phyloP scores from a whole-genome alignment of 1,140 invertebrate genomes.

The Pachypsylla venusta region DNA sequence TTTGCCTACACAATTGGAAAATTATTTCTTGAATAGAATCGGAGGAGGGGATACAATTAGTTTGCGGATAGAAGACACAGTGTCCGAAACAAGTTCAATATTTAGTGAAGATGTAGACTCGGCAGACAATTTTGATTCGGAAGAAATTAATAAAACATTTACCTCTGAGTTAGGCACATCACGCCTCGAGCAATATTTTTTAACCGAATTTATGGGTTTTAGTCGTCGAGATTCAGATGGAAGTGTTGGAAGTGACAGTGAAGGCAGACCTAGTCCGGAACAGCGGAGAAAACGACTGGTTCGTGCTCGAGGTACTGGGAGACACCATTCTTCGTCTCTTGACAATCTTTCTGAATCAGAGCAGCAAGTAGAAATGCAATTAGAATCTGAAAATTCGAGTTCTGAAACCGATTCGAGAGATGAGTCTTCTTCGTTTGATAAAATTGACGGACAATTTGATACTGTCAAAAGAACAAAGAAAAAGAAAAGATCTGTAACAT shows the following conservation, averaged over 20 bases:
- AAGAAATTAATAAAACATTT: conserved; percentile 29
- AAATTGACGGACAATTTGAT: conserved; percentile 55
- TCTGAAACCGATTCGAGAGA: conserved; percentile 63
- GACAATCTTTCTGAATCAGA: conserved; percentile 46
- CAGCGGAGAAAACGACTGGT: conserved; percentile 63
- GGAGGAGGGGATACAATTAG: conserved; percentile 37
- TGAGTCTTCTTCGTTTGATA: conserved; percentile 45
- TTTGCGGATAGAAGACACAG: conserved; percentile 43
- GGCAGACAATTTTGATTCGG: conserved; percentile 37
- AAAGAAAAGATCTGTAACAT: conserved; percentile 33
- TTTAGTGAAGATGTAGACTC: conserved; percentile 68
- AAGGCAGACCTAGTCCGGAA: conserved; percentile 63
- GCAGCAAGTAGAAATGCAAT: conserved; percentile 31
- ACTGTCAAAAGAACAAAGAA: conserved; percentile 77
- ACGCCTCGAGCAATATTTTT: conserved; percentile 76
- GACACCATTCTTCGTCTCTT: conserved; percentile 60
- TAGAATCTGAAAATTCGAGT: conserved; percentile 49
- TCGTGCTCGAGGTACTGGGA: conserved; percentile 56
- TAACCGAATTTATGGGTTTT: conserved; percentile 69
- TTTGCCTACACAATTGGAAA: conserved; percentile 63
- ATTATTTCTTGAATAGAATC: conserved; percentile 77
- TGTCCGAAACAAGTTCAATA: conserved; percentile 75
- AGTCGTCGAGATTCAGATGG: conserved; percentile 62
- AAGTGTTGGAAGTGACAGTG: conserved; percentile 67
- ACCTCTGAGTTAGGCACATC: conserved; percentile 64